Percentiles rank a stretch among this genome's conserved stretches.
Conservation (phyloP, 2,797 vertebrate genomes). For the Melanotaenia boesemani region DNA sequence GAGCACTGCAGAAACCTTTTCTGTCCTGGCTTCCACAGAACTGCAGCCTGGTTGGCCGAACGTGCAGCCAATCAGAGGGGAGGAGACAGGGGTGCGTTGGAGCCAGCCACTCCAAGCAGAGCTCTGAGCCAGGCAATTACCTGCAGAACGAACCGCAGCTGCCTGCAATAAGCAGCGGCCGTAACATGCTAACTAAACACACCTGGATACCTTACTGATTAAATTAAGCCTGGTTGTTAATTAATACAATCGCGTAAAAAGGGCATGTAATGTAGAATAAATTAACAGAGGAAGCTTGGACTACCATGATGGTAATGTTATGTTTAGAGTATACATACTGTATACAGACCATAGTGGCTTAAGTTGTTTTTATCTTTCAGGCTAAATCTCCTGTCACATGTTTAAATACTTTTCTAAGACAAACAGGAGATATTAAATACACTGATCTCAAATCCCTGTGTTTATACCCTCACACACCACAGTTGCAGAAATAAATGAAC, state of each 20-base stretch:
- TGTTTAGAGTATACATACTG: background rate
- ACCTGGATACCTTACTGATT: background rate
- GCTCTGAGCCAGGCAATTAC: too few species aligned
- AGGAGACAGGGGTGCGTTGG: too few species aligned
- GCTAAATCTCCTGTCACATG: constrained; percentile 3
- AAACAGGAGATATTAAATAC: constrained; percentile 27
- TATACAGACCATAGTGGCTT: background rate
- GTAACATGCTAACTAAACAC: background rate
- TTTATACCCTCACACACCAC: constrained; percentile 13
- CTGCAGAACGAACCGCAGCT: too few species aligned
- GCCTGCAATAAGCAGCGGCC: too few species aligned
- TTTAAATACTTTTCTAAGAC: constrained; percentile 7
- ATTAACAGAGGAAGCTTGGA: background rate
- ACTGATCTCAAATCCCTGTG: constrained; percentile 11
- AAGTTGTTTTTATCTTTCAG: background rate
- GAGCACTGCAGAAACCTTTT: too few species aligned
- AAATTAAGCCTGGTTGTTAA: background rate
- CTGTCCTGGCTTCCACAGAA: too few species aligned
- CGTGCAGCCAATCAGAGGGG: too few species aligned
- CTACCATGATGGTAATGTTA: background rate
- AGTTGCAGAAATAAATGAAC: constrained; percentile 2
- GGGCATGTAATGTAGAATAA: background rate
- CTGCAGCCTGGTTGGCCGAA: too few species aligned
- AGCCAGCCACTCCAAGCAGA: too few species aligned
- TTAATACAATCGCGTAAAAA: background rate